Conservation (phyloP, 2,888 invertebrate genomes). For the Pherbina coryleti region DNA sequence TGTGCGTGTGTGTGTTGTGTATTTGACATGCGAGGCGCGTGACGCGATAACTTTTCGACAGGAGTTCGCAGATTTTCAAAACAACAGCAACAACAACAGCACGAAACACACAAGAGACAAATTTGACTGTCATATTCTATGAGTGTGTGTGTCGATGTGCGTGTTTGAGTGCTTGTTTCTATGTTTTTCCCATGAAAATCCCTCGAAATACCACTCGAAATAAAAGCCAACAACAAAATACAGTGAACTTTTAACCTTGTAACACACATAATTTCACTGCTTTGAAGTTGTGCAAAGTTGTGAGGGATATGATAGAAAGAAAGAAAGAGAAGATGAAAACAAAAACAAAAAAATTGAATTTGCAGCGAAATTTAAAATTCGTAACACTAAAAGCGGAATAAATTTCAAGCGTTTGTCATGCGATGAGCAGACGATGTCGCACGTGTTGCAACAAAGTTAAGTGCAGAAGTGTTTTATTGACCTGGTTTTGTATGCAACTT, state of each 20-base stretch:
- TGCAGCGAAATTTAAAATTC: background rate
- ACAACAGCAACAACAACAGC: constrained; percentile 7
- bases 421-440: background rate
- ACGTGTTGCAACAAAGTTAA: background rate
- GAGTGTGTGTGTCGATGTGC: background rate
- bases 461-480: background rate
- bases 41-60: background rate
- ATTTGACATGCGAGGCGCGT: background rate
- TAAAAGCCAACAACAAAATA: background rate
- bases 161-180: background rate
- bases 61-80: background rate
- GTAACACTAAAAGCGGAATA: background rate
- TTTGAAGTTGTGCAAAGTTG: background rate
- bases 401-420: constrained; percentile 1
- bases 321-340: too few relatives aligned
- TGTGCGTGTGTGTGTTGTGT: background rate
- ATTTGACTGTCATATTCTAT: background rate
- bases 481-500: background rate
- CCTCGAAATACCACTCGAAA: too few relatives aligned
- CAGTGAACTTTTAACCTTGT: constrained; percentile 36
- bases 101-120: background rate
- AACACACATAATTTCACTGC: background rate
- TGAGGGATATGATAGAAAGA: too few relatives aligned
- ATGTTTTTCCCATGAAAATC: too few relatives aligned
- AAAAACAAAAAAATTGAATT: background rate